phyloP scores from a whole-genome alignment of 2,797 vertebrate genomes.

The Gallinago stenura region DNA sequence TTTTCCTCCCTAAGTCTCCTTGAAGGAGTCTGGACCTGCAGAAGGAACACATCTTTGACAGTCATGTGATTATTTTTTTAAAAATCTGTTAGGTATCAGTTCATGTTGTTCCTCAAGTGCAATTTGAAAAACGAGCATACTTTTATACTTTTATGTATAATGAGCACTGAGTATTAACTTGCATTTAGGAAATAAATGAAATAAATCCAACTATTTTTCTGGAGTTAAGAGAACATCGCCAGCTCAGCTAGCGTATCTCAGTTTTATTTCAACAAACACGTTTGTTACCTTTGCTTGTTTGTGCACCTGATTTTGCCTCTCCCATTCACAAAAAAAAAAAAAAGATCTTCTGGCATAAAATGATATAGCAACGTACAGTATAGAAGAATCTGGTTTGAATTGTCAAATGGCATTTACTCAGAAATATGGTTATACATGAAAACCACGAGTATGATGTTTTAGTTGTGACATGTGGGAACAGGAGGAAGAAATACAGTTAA shows the following conservation, averaged over 20 bases:
- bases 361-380: not conserved
- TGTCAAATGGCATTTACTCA: not conserved
- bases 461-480: not conserved
- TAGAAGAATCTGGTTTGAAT: not conserved
- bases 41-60: not conserved
- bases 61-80: not conserved
- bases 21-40: not conserved
- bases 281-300: not conserved
- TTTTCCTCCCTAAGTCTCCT: not conserved
- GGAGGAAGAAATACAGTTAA: constrained; percentile 42
- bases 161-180: not conserved
- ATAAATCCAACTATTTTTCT: not conserved
- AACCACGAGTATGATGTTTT: not conserved
- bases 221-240: not conserved
- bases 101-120: not conserved
- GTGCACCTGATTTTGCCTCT: not conserved
- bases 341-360: not conserved
- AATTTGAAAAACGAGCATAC: not conserved
- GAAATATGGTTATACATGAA: not conserved
- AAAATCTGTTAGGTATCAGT: not conserved
- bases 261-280: not conserved
- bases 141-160: not conserved
- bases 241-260: not conserved
- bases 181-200: not conserved
- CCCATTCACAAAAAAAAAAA: not conserved